Evolutionary conservation across 2,797 vertebrate species (phyloP).

Genomic region (Nothura maculosa): DNA sequence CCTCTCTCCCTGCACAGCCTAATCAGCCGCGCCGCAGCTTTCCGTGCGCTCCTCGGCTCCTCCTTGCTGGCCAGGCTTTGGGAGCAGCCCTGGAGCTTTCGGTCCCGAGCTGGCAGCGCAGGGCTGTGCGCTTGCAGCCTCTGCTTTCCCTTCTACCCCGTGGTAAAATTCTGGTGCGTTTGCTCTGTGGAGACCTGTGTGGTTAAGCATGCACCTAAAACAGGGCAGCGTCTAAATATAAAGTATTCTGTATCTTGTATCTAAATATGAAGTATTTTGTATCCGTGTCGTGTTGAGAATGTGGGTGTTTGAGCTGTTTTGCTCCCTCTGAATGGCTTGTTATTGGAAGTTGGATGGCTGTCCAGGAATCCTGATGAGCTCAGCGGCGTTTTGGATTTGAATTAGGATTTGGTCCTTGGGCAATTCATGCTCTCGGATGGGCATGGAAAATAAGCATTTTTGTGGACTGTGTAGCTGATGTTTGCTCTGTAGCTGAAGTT

Average conservation of each 20-base stretch:
- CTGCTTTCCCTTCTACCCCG: not conserved
- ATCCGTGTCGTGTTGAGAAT: not conserved
- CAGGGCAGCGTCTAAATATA: not conserved
- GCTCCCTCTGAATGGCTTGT: not conserved
- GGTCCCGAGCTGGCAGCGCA: not conserved
- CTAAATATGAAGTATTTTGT: not conserved
- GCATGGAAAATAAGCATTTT: slow-evolving; percentile 3
- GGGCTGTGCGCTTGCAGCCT: not conserved
- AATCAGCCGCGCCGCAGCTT: slow-evolving; percentile 41
- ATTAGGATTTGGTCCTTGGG: not conserved
- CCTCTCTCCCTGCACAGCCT: not conserved
- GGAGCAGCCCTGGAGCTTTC: not conserved
- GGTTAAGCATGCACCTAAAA: not conserved
- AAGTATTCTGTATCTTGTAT: not conserved
- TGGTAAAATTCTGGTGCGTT: not conserved
- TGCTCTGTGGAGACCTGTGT: not conserved
- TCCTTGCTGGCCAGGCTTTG: slow-evolving; percentile 21
- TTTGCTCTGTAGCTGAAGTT: slow-evolving; percentile 22
- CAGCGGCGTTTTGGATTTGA: not conserved
- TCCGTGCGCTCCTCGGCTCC: not conserved
- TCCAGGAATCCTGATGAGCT: not conserved
- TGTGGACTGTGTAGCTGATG: not conserved
- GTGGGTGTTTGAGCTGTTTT: not conserved
- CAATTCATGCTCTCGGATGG: slow-evolving; percentile 21
- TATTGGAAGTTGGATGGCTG: not conserved